phyloP scores from a whole-genome alignment of 2,113 vertebrate species.

The Indri indri region DNA sequence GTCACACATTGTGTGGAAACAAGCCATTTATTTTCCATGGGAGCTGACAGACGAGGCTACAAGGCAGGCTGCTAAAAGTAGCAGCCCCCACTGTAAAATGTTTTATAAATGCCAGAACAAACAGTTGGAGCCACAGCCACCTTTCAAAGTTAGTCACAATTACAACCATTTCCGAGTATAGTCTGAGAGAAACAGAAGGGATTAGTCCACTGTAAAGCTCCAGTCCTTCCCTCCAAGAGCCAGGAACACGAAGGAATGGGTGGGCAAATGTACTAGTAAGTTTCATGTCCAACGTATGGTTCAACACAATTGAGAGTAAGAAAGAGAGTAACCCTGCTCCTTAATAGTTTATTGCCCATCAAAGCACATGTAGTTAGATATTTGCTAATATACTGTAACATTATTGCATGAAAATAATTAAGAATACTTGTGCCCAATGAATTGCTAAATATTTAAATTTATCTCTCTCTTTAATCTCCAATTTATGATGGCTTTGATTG shows the following conservation, averaged over 20 bases:
- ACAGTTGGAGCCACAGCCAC: neutral
- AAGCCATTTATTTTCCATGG: neutral
- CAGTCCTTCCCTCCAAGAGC: neutral
- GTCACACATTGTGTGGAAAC: neutral
- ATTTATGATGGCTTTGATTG: neutral
- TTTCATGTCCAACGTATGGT: neutral
- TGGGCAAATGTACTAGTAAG: neutral
- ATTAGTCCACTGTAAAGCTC: neutral
- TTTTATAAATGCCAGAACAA: constrained; percentile 16
- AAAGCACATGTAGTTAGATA: neutral
- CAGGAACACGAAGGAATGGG: neutral
- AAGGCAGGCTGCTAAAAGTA: neutral
- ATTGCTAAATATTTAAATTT: neutral
- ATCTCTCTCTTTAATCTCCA: neutral
- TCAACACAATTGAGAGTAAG: neutral
- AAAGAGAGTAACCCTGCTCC: neutral
- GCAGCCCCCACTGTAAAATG: neutral
- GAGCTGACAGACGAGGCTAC: neutral
- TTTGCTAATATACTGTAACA: neutral
- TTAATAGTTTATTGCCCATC: neutral
- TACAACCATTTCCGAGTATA: neutral
- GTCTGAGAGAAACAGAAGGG: neutral
- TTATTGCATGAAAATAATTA: neutral
- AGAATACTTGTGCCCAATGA: neutral
- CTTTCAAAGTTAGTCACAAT: constrained; percentile 10